Percentiles rank a stretch among this genome's conserved stretches.
phyloP scores from a whole-genome alignment of 2,113 vertebrate genomes.

The Rhadina sibilatrix region DNA sequence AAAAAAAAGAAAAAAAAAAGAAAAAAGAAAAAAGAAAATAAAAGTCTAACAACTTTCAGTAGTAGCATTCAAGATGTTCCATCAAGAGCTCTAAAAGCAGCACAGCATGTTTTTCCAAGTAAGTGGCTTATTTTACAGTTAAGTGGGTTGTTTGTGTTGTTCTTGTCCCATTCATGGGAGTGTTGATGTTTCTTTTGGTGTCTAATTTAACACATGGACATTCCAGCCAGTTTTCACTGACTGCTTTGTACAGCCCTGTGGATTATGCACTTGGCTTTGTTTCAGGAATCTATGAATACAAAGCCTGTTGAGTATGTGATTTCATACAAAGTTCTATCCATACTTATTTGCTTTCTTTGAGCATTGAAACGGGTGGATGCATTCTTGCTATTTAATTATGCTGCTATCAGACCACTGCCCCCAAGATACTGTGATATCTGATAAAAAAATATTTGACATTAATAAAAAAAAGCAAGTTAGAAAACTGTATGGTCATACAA shows the following conservation, averaged over 20 bases:
- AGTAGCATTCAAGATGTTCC: background rate
- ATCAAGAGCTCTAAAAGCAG: background rate
- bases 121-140: background rate
- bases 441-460: slow-evolving; percentile 5
- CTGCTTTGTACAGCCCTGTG: background rate
- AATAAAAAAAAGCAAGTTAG: slow-evolving; percentile 8
- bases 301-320: slow-evolving; percentile 24
- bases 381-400: slow-evolving; percentile 40
- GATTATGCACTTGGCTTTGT: slow-evolving; percentile 54
- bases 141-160: background rate
- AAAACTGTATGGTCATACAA: slow-evolving; percentile 5
- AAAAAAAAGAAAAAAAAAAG: too few relatives aligned
- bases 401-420: background rate
- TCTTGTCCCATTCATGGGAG: background rate
- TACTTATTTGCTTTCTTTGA: background rate
- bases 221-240: slow-evolving; percentile 43
- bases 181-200: background rate
- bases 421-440: background rate
- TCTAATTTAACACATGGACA: slow-evolving; percentile 26
- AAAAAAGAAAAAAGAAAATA: too few relatives aligned
- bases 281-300: slow-evolving; percentile 50
- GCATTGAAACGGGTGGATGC: background rate
- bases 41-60: background rate
- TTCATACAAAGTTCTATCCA: slow-evolving; percentile 4
- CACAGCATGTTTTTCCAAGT: background rate